These are phyloP conservation scores for Bugula neritina DNA, from an alignment of 2,888 invertebrate genomes.

Conservation along the genomic window DNA sequence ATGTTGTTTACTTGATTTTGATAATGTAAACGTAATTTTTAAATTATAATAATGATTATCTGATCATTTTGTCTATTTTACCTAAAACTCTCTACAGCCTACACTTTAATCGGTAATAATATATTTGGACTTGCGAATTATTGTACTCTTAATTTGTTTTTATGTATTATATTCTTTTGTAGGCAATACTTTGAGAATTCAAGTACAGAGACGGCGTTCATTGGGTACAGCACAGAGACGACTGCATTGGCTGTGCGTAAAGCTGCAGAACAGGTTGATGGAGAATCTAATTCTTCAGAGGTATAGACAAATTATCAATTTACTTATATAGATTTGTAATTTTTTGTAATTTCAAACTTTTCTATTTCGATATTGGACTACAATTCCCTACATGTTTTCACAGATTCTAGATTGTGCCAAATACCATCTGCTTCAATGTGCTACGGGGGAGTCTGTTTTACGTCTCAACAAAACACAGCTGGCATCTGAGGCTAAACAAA, in stretches of 20 bases:
- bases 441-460: conserved; percentile 42
- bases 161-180: neutral
- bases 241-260: conserved; percentile 7
- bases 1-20: neutral
- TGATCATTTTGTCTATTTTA: too few relatives aligned
- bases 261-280: neutral
- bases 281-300: neutral
- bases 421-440: conserved; percentile 40
- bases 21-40: neutral
- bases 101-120: neutral
- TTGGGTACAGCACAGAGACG: conserved; percentile 21
- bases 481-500: conserved; percentile 30
- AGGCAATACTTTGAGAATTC: conserved; percentile 25
- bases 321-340: too few relatives aligned
- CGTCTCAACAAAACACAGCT: conserved; percentile 33
- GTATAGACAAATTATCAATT: neutral
- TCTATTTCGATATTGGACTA: neutral
- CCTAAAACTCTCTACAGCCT: too few relatives aligned
- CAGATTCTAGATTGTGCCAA: conserved; percentile 32
- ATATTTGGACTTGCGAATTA: neutral
- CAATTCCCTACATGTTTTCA: neutral
- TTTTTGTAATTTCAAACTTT: too few relatives aligned
- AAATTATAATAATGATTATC: too few relatives aligned
- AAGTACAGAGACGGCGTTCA: conserved; percentile 6
- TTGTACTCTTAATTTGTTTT: neutral